Base-by-base conservation (phyloP, 2,888 invertebrate species). In the Oscheius onirici region DNA sequence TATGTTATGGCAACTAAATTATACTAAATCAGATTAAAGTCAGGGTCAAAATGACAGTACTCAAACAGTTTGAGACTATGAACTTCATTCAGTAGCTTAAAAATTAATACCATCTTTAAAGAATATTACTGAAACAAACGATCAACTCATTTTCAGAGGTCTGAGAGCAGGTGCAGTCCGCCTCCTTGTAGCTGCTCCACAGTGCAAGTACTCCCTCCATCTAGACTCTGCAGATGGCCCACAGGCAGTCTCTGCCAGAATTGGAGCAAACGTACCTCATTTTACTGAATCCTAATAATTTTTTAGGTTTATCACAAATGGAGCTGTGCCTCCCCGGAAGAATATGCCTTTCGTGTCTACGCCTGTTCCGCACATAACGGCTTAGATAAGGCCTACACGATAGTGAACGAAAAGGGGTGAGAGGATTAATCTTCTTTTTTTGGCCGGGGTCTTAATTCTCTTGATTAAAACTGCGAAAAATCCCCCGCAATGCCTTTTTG, bases 381-480 rank as follows among this genome's bases (percentile, higher is more conserved):
- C 28, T 52, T 72, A 11, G 68, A 77, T 26, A 60, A 75, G 26
- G 70, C 75, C 1, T 78, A 76, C 49, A 72, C 71, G 41, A 75
- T 80, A n/a, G 74, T 80, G 28, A 78, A 80, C 57, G 76, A 80
- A 17, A 58, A 74, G 57, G 80, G 80, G 73, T 75, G 24, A 58
- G 58, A 28, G 11, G 58, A 58, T 58, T 58, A 41, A 55, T 55
- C 55, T 13, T 22, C 5, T 26, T 34, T 34, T 8, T 10, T 26
- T 55, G 26, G 15, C 55, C 11, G 13, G n/a, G n/a, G n/a, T n/a
- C n/a, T n/a, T n/a, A n/a, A 26, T 34, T 26, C 13, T 13, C 28
- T 11, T 8, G 40, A 20, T 17, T 17, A 34, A 34, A 8, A 6
- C 34, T 34, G n/a, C n/a, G n/a, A 6, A 34, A 8, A 34, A 34